phyloP scores from a whole-genome alignment of 2,888 invertebrate genomes.

The Romanomermis culicivorax region DNA sequence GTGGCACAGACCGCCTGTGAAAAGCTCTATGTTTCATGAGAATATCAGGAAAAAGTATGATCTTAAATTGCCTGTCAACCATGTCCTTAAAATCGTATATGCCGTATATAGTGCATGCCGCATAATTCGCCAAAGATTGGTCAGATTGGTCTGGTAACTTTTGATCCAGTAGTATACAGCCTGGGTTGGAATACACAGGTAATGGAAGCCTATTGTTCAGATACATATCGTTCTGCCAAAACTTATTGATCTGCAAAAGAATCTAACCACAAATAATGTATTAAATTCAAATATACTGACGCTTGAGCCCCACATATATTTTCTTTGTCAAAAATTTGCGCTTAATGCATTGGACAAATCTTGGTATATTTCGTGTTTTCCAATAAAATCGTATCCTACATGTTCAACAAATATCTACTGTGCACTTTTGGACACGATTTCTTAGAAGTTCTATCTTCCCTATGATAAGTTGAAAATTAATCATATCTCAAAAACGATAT shows the following conservation, averaged over 20 bases:
- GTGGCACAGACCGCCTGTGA: constrained; percentile 49
- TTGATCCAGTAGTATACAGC: constrained; percentile 70
- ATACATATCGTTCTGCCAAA: constrained; percentile 98
- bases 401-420: too few relatives aligned
- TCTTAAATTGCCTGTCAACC: constrained; percentile 50
- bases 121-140: constrained; percentile 39
- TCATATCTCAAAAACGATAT: too few relatives aligned
- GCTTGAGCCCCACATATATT: too few relatives aligned
- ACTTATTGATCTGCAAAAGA: constrained; percentile 56
- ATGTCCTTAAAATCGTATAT: constrained; percentile 70
- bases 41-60: too few relatives aligned
- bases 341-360: too few relatives aligned
- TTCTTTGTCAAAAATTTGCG: too few relatives aligned
- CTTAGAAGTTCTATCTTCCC: too few relatives aligned
- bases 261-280: not conserved
- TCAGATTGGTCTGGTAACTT: constrained; percentile 38
- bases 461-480: too few relatives aligned
- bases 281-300: too few relatives aligned
- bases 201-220: constrained; percentile 60
- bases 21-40: not conserved
- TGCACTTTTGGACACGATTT: too few relatives aligned
- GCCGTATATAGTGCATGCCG: constrained; percentile 64
- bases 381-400: too few relatives aligned
- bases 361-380: too few relatives aligned
- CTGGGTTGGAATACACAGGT: constrained; percentile 89